phyloP scores from a whole-genome alignment of 2,888 invertebrate species.

The Petrolisthes cinctipes region DNA sequence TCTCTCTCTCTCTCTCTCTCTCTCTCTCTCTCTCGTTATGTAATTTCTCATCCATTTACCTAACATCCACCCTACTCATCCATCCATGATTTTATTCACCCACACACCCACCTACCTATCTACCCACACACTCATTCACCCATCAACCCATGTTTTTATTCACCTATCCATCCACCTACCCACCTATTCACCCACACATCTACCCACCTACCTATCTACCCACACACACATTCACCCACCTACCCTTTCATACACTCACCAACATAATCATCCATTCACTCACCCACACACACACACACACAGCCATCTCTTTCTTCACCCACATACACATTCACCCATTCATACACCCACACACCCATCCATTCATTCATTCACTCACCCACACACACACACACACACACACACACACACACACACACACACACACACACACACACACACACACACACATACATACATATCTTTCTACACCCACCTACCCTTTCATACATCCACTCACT shows the following conservation, averaged over 20 bases:
- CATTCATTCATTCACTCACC: not conserved
- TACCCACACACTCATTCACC: not conserved
- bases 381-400: not conserved
- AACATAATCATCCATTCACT: not conserved
- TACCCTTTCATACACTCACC: not conserved
- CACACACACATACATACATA: not conserved
- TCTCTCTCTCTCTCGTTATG: constrained; percentile 9
- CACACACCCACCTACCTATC: not conserved
- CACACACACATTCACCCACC: not conserved
- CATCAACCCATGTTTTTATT: not conserved
- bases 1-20: constrained; percentile 23
- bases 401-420: no score
- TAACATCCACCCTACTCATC: not conserved
- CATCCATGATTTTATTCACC: not conserved
- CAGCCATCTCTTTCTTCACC: not conserved
- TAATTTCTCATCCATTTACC: not conserved
- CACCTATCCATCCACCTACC: not conserved
- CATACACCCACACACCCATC: not conserved
- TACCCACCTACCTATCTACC: not conserved
- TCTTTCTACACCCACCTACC: not conserved
- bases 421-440: not conserved
- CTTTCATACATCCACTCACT: not conserved
- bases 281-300: not conserved
- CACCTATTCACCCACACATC: no score
- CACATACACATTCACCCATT: not conserved